A percentile compares a stretch with the other conserved stretches of the same genome.
These are phyloP conservation scores for Pantelozetes paolii DNA, from an alignment of 2,888 invertebrate species.

Conservation along the genomic window DNA sequence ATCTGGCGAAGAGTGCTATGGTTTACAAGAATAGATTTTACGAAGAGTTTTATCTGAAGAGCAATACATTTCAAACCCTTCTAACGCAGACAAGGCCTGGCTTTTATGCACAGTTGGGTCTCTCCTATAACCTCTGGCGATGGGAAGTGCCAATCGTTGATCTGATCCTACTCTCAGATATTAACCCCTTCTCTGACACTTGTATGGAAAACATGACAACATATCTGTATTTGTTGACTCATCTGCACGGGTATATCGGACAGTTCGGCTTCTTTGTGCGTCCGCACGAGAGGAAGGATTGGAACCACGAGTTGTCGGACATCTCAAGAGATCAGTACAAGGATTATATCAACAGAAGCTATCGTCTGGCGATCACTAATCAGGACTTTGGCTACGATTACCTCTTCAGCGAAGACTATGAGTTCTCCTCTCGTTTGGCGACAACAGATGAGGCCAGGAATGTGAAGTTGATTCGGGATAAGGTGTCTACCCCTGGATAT, in stretches of 20 bases:
- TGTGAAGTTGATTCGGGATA: neutral
- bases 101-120: neutral
- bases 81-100: too few relatives aligned
- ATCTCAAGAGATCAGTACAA: neutral
- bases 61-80: neutral
- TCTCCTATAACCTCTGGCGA: neutral
- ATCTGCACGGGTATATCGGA: neutral
- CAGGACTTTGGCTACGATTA: neutral
- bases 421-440: neutral
- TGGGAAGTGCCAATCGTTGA: neutral
- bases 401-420: neutral
- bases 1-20: neutral
- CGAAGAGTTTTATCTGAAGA: neutral
- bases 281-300: neutral
- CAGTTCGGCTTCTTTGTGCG: neutral
- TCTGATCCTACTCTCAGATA: neutral
- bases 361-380: too few relatives aligned
- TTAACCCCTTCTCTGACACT: neutral
- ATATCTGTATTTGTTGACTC: neutral
- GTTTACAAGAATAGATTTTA: neutral
- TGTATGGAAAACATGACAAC: neutral
- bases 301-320: neutral
- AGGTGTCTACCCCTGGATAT: neutral
- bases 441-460: neutral
- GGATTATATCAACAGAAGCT: neutral